These are phyloP conservation scores for Serripes groenlandicus DNA, from an alignment of 2,888 invertebrate species.

Conservation along the genomic window DNA sequence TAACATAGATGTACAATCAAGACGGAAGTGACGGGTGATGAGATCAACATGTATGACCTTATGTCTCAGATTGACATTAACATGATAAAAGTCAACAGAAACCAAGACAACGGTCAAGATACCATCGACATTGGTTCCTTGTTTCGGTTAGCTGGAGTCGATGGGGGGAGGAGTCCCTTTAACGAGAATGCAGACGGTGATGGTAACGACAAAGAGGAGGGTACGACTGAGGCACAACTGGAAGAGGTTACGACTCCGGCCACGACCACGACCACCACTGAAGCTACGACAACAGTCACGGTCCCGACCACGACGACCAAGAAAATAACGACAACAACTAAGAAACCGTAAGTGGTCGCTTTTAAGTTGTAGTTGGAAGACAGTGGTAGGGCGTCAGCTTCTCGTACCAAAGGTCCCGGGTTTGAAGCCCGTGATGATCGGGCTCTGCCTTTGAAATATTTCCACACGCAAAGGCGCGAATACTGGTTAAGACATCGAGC, in stretches of 20 bases:
- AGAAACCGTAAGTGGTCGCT: conserved; percentile 10
- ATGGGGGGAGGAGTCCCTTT: neutral
- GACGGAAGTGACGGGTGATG: conserved; percentile 54
- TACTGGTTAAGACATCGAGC: too few species aligned
- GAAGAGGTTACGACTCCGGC: neutral
- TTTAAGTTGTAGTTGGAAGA: too few species aligned
- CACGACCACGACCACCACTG: conserved; percentile 19
- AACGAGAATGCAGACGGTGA: neutral
- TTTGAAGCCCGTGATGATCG: too few species aligned
- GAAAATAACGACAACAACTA: conserved; percentile 22
- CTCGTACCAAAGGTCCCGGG: too few species aligned
- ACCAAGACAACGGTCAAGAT: conserved; percentile 11
- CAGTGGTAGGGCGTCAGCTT: too few species aligned
- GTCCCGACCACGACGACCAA: conserved; percentile 29
- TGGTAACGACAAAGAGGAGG: neutral
- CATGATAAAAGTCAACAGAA: conserved; percentile 15
- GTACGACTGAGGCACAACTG: neutral
- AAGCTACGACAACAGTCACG: conserved; percentile 13
- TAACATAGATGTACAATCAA: conserved; percentile 58
- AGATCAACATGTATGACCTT: conserved; percentile 54
- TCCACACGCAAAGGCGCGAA: too few species aligned
- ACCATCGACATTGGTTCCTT: conserved; percentile 5
- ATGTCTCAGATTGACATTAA: conserved; percentile 34
- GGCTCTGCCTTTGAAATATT: too few species aligned
- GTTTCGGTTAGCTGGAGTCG: neutral